phyloP scores from a whole-genome alignment of 1,140 invertebrate species.

The Coboldia fuscipes region DNA sequence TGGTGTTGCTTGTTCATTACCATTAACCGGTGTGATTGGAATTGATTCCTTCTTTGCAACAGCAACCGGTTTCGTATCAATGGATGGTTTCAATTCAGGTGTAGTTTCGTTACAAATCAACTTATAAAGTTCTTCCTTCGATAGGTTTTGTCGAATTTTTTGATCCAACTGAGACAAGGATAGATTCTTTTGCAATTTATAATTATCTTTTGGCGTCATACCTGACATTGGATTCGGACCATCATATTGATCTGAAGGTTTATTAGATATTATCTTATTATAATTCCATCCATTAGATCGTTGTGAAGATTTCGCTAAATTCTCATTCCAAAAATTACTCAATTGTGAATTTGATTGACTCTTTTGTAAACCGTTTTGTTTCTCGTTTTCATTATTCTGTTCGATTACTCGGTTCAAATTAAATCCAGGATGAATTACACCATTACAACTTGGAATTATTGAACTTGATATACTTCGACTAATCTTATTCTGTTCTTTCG shows the following conservation, averaged over 20 bases:
- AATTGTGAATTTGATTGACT: slow-evolving; percentile 13
- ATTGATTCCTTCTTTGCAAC: not conserved
- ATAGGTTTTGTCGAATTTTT: slow-evolving; percentile 16
- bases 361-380: slow-evolving; percentile 1
- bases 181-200: slow-evolving; percentile 17
- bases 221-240: too few relatives aligned
- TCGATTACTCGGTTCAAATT: too few relatives aligned
- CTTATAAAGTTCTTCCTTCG: slow-evolving; percentile 20
- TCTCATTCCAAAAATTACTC: slow-evolving; percentile 20
- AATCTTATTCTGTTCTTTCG: slow-evolving; percentile 4
- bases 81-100: slow-evolving; percentile 1
- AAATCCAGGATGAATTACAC: too few relatives aligned
- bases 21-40: not conserved
- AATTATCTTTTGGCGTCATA: slow-evolving; percentile 10
- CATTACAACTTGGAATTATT: slow-evolving; percentile 9
- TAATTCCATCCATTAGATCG: slow-evolving; percentile 18
- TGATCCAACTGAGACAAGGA: slow-evolving; percentile 18
- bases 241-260: slow-evolving; percentile 4
- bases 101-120: slow-evolving; percentile 18
- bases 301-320: slow-evolving; percentile 7
- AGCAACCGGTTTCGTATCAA: slow-evolving; percentile 9
- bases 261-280: slow-evolving; percentile 16
- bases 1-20: not conserved
- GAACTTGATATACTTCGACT: slow-evolving; percentile 18
- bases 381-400: too few relatives aligned